Evolutionary conservation across 2,113 vertebrate genomes (phyloP).

Genomic region (Lucifuga dentata): DNA sequence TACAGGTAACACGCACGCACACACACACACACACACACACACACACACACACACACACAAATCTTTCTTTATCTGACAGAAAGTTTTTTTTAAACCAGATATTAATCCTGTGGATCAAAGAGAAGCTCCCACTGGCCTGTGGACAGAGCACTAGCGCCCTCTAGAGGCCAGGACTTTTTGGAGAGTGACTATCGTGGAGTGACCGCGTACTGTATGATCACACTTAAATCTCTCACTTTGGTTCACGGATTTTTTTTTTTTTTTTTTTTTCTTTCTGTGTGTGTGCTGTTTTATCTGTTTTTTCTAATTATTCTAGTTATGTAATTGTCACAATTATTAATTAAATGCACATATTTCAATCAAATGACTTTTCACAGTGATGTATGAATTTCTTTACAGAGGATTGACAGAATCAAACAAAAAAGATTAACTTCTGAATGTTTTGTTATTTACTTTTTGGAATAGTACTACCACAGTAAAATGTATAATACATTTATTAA

Average conservation of each 20-base stretch:
- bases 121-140: background rate
- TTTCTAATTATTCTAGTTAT: too few species aligned
- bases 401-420: too few species aligned
- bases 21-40: background rate
- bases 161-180: constrained; percentile 5
- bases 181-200: background rate
- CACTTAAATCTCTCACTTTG: too few species aligned
- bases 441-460: too few species aligned
- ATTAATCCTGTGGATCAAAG: constrained; percentile 26
- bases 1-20: constrained; percentile 53
- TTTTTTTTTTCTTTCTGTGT: background rate
- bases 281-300: background rate
- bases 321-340: too few species aligned
- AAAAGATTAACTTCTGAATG: too few species aligned
- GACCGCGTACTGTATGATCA: background rate
- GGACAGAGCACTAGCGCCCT: constrained; percentile 26
- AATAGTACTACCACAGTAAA: too few species aligned
- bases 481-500: too few species aligned
- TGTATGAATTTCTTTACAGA: too few species aligned
- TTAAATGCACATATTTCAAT: too few species aligned
- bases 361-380: too few species aligned
- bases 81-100: constrained; percentile 36
- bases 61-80: constrained; percentile 1
- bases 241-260: background rate
- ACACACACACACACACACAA: background rate